Evolutionary conservation across 2,888 invertebrate species (phyloP), one percentile per base, ranked within the genome.

Genomic region (Melikaiella ostensackeni): DNA sequence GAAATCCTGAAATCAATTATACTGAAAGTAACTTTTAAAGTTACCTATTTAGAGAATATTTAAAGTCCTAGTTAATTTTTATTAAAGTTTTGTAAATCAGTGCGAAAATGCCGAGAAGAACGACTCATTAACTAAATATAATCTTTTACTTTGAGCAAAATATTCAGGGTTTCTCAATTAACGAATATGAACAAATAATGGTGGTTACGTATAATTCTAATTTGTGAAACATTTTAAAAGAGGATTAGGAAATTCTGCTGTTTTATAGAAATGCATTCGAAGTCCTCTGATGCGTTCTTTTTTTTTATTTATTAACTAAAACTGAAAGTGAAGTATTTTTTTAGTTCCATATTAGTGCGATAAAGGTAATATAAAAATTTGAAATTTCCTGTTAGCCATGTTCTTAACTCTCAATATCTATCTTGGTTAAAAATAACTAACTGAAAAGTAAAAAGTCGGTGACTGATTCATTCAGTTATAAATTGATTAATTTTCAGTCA

Each of bases 111-210:
- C 33, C 30, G 11, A n/a, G 27, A 66, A 66, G 50, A 70, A 70
- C 27, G 50, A 70, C 50, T 33, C 50, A 70, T 50, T 13, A 70
- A 70, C 46, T 70, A 70, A 70, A 70, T 19, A 70, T 33, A 50
- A 50, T n/a, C 27, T 30, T 70, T 50, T 33, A 70, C 50, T 70
- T 70, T 70, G 70, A 70, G 70, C 70, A 50, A 70, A 70, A 70
- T 19, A 70, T 70, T 70, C 70, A 70, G 50, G 50, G 50, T 50
- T 50, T 50, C 50, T 46, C 46, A 55, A 70, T 70, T 30, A 66
- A 46, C 3, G 27, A 50, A 50, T 50, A 70, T 55, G 70, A 70
- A 70, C 70, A 70, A 70, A 50, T 70, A 70, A 33, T 50, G 70
- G 50, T 70, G 70, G 70, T 50, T 55, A 13, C 24, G 66, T 30